phyloP scores from a whole-genome alignment of 2,888 invertebrate genomes.

The Pilophorus perplexus region DNA sequence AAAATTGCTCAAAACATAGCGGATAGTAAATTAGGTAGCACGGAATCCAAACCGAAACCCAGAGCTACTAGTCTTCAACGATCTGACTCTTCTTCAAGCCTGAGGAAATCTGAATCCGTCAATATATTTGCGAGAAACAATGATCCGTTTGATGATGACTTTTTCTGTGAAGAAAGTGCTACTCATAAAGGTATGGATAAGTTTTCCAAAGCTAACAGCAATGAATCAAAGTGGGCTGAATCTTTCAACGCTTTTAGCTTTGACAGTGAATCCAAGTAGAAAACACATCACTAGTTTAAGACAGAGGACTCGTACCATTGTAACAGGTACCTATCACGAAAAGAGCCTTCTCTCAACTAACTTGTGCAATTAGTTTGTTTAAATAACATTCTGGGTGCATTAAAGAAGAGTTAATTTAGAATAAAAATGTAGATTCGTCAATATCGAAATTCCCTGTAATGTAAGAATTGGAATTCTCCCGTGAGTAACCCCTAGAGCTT shows the following conservation, averaged over 20 bases:
- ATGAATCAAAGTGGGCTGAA: constrained; percentile 54
- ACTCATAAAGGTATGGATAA: constrained; percentile 18
- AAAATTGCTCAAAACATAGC: constrained; percentile 15
- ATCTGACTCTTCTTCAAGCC: constrained; percentile 48
- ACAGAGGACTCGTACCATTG: too few relatives aligned
- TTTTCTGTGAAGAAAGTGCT: constrained; percentile 58
- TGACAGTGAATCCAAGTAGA: constrained; percentile 49
- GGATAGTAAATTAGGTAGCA: constrained; percentile 29
- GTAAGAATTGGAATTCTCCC: too few relatives aligned
- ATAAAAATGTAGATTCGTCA: too few relatives aligned
- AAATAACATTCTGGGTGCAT: too few relatives aligned
- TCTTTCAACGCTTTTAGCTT: constrained; percentile 55
- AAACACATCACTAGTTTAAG: too few relatives aligned
- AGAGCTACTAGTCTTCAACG: constrained; percentile 42
- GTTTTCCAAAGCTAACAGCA: constrained; percentile 42
- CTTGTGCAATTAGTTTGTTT: neutral
- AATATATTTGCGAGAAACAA: constrained; percentile 83
- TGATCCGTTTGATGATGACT: constrained; percentile 87
- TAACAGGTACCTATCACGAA: too few relatives aligned
- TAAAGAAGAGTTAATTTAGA: too few relatives aligned
- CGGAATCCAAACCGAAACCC: constrained; percentile 38
- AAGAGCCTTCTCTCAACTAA: neutral
- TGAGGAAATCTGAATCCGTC: constrained; percentile 79
- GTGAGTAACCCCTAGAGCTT: too few relatives aligned
- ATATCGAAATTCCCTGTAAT: too few relatives aligned